Evolutionary conservation across 2,113 vertebrate genomes (phyloP), one percentile per base, ranked within the genome.

Genomic region (Hemibagrus wyckioides): DNA sequence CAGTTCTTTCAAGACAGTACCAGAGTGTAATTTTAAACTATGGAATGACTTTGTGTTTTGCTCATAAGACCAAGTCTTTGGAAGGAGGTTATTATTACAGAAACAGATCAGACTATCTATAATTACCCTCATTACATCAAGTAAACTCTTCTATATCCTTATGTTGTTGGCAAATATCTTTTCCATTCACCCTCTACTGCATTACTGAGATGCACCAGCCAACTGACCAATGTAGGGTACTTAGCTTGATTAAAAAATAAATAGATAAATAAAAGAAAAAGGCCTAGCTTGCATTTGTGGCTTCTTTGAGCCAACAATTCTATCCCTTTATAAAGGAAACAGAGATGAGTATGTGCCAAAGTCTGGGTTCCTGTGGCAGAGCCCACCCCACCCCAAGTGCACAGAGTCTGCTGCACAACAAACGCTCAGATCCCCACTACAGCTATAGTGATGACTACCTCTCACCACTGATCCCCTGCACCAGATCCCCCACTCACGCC

Each of bases 101-200:
- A 80, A 88, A 88, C 80, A 89, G 89, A 92, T 83, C 30, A 73
- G 73, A 84, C 89, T 91, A 91, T 89, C 69, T 89, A 91, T 83
- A 90, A 92, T 92, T 92, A 91, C 91, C 88, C 85, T 90, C 76
- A 75, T 91, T 91, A 90, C 44, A 90, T 86, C 30, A 88, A 90
- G 89, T 90, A 92, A 92, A 92, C 88, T 89, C 85, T 71, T 87
- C 7, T 54, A 57, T 89, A 65, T 88, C 69, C 85, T 89, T 15
- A 54, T 83, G 76, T 36, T 83, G 65, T 75, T 48, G 36, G 67
- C 21, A 6, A 59, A 73, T 11, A n/a, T 61, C 54, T 25, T 63
- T 54, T 71, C 57, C 2, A 3, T 65, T 13, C 63, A 83, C 44
- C 19, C n/a, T 83, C 44, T 33, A 21, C 39, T 81, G 19, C 30